A percentile compares a stretch with the other conserved stretches of the same genome.
phyloP scores from a whole-genome alignment of 1,140 invertebrate species.

The Lasaia peninsularis region DNA sequence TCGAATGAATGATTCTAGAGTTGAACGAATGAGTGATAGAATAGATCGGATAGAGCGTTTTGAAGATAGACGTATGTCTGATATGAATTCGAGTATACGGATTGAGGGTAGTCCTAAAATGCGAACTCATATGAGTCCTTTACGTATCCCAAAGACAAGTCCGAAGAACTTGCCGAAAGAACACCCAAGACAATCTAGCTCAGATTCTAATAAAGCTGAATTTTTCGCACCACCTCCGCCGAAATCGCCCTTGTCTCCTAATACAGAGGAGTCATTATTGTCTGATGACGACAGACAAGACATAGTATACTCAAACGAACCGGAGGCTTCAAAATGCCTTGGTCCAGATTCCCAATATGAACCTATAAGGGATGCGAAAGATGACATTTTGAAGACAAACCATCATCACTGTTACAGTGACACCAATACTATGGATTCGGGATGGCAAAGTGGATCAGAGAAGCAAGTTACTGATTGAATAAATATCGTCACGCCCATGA shows the following conservation, averaged over 20 bases:
- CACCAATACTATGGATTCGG: constrained; percentile 76
- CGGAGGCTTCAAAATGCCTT: constrained; percentile 56
- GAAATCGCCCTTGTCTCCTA: constrained; percentile 57
- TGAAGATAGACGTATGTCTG: constrained; percentile 50
- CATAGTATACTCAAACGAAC: constrained; percentile 56
- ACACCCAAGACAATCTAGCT: constrained; percentile 46
- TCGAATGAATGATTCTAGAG: constrained; percentile 32
- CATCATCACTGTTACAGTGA: constrained; percentile 73
- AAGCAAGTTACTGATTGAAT: constrained; percentile 71
- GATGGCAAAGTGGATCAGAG: constrained; percentile 74
- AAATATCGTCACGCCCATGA: too few relatives aligned
- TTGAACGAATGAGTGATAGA: constrained; percentile 28
- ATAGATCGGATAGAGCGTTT: constrained; percentile 35
- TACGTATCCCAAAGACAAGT: constrained; percentile 47
- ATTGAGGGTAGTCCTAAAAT: constrained; percentile 58
- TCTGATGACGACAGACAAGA: constrained; percentile 56
- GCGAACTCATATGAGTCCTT: constrained; percentile 49
- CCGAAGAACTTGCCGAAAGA: constrained; percentile 51
- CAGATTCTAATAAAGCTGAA: constrained; percentile 41
- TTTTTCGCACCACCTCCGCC: constrained; percentile 45
- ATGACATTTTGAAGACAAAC: constrained; percentile 54
- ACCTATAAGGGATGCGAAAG: constrained; percentile 52
- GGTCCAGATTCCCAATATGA: constrained; percentile 71
- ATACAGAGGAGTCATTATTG: constrained; percentile 61
- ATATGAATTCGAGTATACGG: constrained; percentile 55